A percentile compares a stretch with the other conserved stretches of the same genome.
Evolutionary conservation across 2,888 invertebrate species (phyloP).

Genomic region (Stenodema calcarata): DNA sequence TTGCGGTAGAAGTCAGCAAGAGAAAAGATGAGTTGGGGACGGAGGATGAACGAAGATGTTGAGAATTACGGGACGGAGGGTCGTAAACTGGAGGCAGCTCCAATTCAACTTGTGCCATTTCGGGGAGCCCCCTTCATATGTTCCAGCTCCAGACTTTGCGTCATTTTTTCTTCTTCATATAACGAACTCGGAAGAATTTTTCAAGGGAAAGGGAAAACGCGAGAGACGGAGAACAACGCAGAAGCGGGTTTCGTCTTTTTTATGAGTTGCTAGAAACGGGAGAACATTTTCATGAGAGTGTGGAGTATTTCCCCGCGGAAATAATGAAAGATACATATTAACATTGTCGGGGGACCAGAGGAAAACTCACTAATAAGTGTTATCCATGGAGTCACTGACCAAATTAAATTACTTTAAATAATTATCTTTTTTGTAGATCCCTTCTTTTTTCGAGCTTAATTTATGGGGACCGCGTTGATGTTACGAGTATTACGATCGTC

Average conservation of each 20-base stretch:
- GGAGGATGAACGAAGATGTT: neutral
- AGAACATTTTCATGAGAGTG: neutral
- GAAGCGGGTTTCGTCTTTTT: neutral
- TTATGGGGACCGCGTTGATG: no score
- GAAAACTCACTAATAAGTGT: no score
- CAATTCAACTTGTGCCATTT: neutral
- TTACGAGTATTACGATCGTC: no score
- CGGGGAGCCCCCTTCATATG: neutral
- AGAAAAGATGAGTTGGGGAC: neutral
- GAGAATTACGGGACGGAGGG: neutral
- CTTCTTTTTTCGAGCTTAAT: no score
- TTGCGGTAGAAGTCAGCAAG: neutral
- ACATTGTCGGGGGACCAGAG: no score
- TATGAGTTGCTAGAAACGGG: neutral
- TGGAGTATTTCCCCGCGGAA: no score
- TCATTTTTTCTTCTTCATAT: neutral
- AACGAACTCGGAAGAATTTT: neutral
- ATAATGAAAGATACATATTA: no score
- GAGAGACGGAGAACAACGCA: neutral
- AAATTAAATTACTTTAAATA: no score
- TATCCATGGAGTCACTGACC: no score
- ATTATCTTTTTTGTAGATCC: no score
- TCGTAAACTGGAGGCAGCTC: neutral
- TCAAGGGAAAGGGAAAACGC: neutral
- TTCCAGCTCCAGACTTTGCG: neutral